These are phyloP conservation scores for Budorcas taxicolor DNA, from an alignment of 2,113 vertebrate genomes.

Conservation along the genomic window DNA sequence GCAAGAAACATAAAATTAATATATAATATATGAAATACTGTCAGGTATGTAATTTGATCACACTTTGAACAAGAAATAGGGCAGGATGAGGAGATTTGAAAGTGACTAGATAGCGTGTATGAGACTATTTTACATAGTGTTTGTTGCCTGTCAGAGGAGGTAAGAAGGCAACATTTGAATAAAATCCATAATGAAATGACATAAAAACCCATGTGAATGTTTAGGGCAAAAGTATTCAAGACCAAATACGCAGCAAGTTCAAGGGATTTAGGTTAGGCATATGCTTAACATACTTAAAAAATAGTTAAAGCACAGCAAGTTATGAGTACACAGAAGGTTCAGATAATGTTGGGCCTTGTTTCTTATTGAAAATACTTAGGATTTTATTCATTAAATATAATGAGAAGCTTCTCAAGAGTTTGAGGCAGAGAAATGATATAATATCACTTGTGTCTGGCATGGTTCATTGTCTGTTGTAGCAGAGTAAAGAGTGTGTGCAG, in stretches of 20 bases:
- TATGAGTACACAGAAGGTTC: background rate
- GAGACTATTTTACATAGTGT: background rate
- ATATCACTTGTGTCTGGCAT: background rate
- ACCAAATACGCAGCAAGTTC: background rate
- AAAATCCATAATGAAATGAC: background rate
- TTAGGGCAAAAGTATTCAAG: background rate
- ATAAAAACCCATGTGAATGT: background rate
- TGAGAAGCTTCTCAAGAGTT: background rate
- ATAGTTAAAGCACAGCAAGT: background rate
- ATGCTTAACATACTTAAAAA: background rate
- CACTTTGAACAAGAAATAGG: background rate
- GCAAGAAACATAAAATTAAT: background rate
- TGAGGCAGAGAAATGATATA: background rate
- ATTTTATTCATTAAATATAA: background rate
- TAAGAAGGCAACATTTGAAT: background rate
- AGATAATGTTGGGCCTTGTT: background rate
- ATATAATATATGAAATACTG: background rate
- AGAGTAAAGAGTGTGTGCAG: background rate
- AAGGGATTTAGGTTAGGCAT: background rate
- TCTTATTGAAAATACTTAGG: background rate
- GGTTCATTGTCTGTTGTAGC: background rate
- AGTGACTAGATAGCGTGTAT: fast-evolving
- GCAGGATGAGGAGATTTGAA: background rate
- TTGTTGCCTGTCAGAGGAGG: background rate
- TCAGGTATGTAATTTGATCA: background rate